Evolutionary conservation across 2,888 invertebrate genomes (phyloP).

Genomic region (Malthinus seriepunctatus): DNA sequence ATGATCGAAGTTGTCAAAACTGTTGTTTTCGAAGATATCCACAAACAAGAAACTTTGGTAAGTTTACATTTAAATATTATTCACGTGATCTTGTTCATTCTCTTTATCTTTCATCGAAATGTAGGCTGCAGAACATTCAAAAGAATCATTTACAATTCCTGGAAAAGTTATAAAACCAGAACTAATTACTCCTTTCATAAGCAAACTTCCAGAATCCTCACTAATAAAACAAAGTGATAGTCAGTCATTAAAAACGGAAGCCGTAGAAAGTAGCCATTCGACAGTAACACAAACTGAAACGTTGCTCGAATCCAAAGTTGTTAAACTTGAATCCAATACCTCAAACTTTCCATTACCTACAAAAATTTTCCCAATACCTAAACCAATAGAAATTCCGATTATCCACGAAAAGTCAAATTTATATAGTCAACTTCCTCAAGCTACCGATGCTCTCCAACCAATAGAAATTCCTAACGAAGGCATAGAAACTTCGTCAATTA

Average conservation of each 20-base stretch:
- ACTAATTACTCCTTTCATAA: conserved; percentile 16
- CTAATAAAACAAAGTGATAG: neutral
- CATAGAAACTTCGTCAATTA: conserved; percentile 63
- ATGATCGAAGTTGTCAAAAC: conserved; percentile 71
- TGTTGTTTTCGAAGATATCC: conserved; percentile 63
- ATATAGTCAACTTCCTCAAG: neutral
- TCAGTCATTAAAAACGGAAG: neutral
- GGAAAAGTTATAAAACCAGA: conserved; percentile 33
- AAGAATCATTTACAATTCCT: conserved; percentile 32
- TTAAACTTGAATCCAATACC: conserved; percentile 49
- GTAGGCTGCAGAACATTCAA: conserved; percentile 36
- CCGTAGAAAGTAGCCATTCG: conserved; percentile 29
- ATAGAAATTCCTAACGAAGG: conserved; percentile 41
- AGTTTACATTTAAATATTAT: conserved; percentile 34
- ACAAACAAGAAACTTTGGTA: conserved; percentile 55
- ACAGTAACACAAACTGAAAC: conserved; percentile 47
- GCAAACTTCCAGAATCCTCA: neutral
- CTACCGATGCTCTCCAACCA: neutral
- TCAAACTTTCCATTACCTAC: conserved; percentile 41
- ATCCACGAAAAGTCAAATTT: conserved; percentile 34
- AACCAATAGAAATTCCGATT: conserved; percentile 27
- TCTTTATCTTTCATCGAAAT: conserved; percentile 29
- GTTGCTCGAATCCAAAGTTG: conserved; percentile 48
- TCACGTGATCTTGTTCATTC: neutral
- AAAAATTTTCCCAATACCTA: conserved; percentile 1